Evolutionary conservation across 2,797 vertebrate species (phyloP), one percentile per base, ranked within the genome.

Genomic region (Graptemys geographica): DNA sequence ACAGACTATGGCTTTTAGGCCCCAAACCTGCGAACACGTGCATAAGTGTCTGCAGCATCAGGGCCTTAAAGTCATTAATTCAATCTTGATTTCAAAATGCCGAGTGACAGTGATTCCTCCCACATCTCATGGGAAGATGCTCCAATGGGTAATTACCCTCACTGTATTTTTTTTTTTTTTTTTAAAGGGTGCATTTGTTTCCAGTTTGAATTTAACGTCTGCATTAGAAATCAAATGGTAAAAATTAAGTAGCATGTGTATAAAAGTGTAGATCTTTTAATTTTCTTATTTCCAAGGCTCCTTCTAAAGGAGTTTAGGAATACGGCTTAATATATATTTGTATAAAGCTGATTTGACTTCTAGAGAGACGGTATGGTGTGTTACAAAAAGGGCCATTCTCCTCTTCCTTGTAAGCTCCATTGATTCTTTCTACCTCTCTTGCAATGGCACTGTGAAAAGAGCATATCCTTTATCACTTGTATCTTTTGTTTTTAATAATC

Each of bases 361-460:
- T 28, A 9, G 44, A 28, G 74, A 28, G 74, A 15, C 44, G 10
- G 41, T 47, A 8, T 49, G 4, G 15, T 28, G 11, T 76, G 27
- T 23, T 47, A 25, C 8, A 9, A 27, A 47, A 49, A 15, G 11
- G 15, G 44, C 8, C 44, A 76, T 8, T 27, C 13, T 44, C 25
- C 23, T 55, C 44, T 44, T 76, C 28, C 44, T 76, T 47, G 44
- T 76, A 28, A 69, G 41, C 21, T 15, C 23, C 27, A 3, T 28
- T 28, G 44, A 78, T 49, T 78, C 74, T 28, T 31, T 78, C 74
- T 76, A 21, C 19, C n/a, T 72, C 41, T 31, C 44, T 78, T 1
- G 31, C 0, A 0, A 33, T 44, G 85, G 80, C 81, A n/a, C 0
- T 0, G 27, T 3, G 74, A 49, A 15, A 80, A 85, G 72, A 88